phyloP scores from a whole-genome alignment of 64 coral and sea anemone genomes.

The Actinia equina region DNA sequence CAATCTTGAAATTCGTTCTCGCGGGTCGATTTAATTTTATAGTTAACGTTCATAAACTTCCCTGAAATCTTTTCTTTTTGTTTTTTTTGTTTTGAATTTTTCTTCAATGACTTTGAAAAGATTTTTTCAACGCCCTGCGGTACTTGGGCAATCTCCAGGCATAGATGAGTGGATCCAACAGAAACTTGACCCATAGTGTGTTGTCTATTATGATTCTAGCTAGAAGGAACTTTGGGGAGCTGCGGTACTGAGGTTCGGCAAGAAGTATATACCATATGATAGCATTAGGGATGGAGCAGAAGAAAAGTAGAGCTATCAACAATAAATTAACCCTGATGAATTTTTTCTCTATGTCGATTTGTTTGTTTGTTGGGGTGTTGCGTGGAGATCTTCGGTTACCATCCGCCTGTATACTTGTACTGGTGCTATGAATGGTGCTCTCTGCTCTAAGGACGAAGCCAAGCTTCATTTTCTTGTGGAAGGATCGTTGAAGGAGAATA shows the following conservation, averaged over 20 bases:
- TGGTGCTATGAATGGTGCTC: neutral
- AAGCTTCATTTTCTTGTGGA: constrained; percentile 33
- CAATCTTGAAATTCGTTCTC: neutral
- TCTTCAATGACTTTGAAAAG: neutral
- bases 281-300: constrained; percentile 62
- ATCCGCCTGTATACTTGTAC: neutral
- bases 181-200: constrained; percentile 60
- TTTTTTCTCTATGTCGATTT: constrained; percentile 33
- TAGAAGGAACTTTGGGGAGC: neutral
- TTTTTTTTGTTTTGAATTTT: neutral
- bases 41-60: no score
- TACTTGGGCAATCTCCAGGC: constrained; percentile 85
- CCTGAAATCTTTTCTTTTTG: neutral
- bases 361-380: neutral
- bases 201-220: constrained; percentile 38
- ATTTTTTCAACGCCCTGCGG: constrained; percentile 54
- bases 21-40: neutral
- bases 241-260: constrained; percentile 10
- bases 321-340: constrained; percentile 71
- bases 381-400: no score
- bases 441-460: constrained; percentile 33
- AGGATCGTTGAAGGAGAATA: constrained; percentile 46
- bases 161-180: constrained; percentile 69
- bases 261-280: constrained; percentile 46
- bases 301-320: constrained; percentile 43